Evolutionary conservation across 2,113 vertebrate species (phyloP).

Genomic region (Probosciger aterrimus): DNA sequence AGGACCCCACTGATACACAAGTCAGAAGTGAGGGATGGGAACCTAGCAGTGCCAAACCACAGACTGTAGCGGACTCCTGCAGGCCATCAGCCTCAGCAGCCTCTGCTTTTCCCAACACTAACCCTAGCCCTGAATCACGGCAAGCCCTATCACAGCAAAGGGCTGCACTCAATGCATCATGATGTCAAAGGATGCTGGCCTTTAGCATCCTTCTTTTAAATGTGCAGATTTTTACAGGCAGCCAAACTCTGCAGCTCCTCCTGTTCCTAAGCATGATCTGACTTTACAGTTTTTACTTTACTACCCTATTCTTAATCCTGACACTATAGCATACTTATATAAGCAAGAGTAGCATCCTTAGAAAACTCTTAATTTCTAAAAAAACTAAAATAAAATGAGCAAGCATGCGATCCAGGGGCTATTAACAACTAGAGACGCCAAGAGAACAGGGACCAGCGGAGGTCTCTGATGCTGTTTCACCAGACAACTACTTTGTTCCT

Average conservation of each 20-base stretch:
- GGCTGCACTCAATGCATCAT: background rate
- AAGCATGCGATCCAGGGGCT: background rate
- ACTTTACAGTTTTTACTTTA: background rate
- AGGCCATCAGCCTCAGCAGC: accelerated
- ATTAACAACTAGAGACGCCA: background rate
- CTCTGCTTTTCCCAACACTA: background rate
- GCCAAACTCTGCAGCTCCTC: background rate
- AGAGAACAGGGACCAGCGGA: background rate
- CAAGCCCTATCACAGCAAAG: background rate
- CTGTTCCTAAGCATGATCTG: background rate
- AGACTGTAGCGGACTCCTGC: background rate
- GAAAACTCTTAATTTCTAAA: background rate
- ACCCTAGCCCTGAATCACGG: background rate
- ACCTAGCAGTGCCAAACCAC: background rate
- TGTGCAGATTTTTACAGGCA: background rate
- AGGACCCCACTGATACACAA: background rate
- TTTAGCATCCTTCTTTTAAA: background rate
- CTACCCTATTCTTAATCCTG: background rate
- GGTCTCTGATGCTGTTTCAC: background rate
- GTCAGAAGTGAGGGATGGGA: background rate
- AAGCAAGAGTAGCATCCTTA: background rate
- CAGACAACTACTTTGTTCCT: background rate
- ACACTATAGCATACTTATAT: background rate
- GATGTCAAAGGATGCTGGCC: background rate
- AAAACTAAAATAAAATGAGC: background rate